Evolutionary conservation across 2,888 invertebrate species (phyloP), one percentile per base, ranked within the genome.

Genomic region (Ormia ochracea): DNA sequence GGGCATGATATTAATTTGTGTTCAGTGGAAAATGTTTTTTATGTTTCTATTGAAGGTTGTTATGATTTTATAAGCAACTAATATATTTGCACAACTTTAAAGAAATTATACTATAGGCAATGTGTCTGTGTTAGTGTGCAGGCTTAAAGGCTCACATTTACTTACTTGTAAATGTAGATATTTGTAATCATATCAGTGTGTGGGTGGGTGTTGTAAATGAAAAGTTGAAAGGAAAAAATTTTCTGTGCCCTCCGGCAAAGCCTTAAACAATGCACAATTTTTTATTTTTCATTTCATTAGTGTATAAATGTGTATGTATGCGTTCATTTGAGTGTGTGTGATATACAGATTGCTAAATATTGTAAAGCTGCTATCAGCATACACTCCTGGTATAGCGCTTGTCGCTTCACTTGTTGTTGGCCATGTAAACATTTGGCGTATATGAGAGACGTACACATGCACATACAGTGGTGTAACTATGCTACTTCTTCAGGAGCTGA

Each of bases 241-340:
- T 74, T 38, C 33, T 17, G 33, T 52, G 45, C 19, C 70, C 54
- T 50, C 21, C 52, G 28, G 75, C 63, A 80, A 75, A 50, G 72
- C 75, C 70, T 66, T 43, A 61, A 75, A 63, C 70, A 63, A 76
- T 75, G 75, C 65, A 75, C 61, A 54, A 66, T 80, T 72, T 31
- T 65, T 61, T 63, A 36, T 43, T 48, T 36, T 61, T 43, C 36
- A 23, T 58, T 56, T 12, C n/a, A n/a, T n/a, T 56, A 38, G 19
- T 38, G 31, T 38, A 10, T 0, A 28, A 2, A 1, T 4, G 5
- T 38, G 19, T 59, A 0, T 45, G 12, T 31, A 17, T 21, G 1
- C 28, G n/a, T 50, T n/a, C n/a, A n/a, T n/a, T n/a, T n/a, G 2
- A 9, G 3, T 36, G 23, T n/a, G 3, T 56, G 17, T 68, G 4